phyloP scores from a whole-genome alignment of 2,888 invertebrate genomes.

The Callimorpha dominula region DNA sequence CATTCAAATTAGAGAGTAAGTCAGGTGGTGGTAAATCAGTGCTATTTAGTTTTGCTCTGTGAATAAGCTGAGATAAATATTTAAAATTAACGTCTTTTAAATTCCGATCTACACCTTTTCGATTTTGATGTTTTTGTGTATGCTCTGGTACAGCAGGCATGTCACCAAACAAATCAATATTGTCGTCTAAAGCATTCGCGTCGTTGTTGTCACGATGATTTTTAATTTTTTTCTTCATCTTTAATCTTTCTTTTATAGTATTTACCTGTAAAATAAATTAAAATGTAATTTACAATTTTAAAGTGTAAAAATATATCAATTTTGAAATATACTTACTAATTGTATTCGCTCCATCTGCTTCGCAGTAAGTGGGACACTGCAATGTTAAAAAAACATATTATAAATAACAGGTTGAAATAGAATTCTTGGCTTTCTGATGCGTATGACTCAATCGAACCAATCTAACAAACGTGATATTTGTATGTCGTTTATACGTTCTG shows the following conservation, averaged over 20 bases:
- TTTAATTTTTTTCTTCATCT: conserved; percentile 46
- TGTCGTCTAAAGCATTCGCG: conserved; percentile 34
- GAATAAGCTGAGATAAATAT: conserved; percentile 77
- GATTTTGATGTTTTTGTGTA: conserved; percentile 5
- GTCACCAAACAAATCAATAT: conserved; percentile 30
- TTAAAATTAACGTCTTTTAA: conserved; percentile 71
- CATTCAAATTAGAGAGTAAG: conserved; percentile 12
- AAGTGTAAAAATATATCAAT: not conserved
- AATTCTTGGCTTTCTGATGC: not conserved
- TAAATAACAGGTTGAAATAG: no score
- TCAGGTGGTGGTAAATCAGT: conserved; percentile 29
- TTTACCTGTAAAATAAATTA: conserved; percentile 51
- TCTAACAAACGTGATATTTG: no score
- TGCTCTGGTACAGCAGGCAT: conserved; percentile 29
- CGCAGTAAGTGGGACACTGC: conserved; percentile 4
- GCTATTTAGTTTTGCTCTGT: conserved; percentile 64
- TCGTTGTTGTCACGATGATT: conserved; percentile 12
- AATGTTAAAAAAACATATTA: not conserved
- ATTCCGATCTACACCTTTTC: conserved; percentile 29
- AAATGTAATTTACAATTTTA: not conserved
- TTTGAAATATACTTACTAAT: conserved; percentile 12
- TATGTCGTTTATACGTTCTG: not conserved
- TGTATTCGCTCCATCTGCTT: conserved; percentile 12
- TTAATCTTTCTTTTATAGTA: conserved; percentile 54
- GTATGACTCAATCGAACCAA: not conserved